A percentile compares a stretch with the other conserved stretches of the same genome.
phyloP scores from a whole-genome alignment of 2,888 invertebrate species.

The Actias luna region DNA sequence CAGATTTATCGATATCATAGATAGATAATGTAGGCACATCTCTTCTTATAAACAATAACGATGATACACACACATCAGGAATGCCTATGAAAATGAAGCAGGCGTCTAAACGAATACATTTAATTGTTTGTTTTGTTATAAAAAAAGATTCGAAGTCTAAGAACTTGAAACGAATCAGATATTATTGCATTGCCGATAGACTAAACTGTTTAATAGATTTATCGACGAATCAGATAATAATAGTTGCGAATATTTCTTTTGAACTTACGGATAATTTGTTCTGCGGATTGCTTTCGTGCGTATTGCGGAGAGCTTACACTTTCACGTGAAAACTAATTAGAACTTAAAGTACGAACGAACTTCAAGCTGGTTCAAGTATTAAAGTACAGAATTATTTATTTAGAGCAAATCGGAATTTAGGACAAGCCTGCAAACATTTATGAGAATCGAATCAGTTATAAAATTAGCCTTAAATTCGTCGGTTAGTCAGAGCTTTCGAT shows the following conservation, averaged over 20 bases:
- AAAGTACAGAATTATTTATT: background rate
- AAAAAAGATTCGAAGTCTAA: constrained; percentile 15
- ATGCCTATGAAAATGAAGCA: constrained; percentile 10
- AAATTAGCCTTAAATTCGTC: background rate
- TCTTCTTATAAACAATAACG: constrained; percentile 6
- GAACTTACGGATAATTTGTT: constrained; percentile 8
- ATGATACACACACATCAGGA: constrained; percentile 1
- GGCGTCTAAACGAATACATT: constrained; percentile 16
- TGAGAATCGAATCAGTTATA: background rate
- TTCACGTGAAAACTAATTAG: background rate
- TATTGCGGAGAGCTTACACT: background rate
- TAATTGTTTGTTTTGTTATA: constrained; percentile 18
- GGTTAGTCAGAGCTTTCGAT: too few species aligned
- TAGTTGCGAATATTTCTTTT: constrained; percentile 11
- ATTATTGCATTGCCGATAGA: constrained; percentile 16
- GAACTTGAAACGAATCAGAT: constrained; percentile 18
- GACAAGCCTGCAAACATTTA: background rate
- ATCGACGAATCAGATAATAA: constrained; percentile 10
- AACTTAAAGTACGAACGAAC: background rate
- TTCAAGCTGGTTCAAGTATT: background rate
- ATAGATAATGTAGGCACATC: background rate
- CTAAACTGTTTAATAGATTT: constrained; percentile 18
- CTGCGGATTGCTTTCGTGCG: background rate
- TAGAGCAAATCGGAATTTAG: background rate
- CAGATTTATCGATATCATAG: background rate